Evolutionary conservation across 2,888 invertebrate species (phyloP).

Genomic region (Notodonta dromedarius): DNA sequence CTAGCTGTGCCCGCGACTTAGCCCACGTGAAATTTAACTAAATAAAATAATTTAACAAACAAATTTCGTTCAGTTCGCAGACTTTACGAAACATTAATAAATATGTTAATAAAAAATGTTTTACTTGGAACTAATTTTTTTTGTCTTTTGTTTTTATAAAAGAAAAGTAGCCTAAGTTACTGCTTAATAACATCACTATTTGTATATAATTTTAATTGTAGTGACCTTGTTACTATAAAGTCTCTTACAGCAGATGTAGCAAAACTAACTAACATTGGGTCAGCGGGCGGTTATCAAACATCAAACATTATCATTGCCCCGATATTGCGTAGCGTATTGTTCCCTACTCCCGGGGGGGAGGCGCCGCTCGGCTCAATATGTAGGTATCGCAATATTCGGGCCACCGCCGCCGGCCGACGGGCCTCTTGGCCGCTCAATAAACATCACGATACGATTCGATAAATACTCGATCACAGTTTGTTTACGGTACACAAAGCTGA

Average conservation of each 20-base stretch:
- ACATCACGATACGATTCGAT: neutral
- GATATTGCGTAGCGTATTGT: neutral
- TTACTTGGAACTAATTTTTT: no score
- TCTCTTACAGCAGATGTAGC: slow-evolving; percentile 1
- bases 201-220: no score
- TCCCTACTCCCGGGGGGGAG: neutral
- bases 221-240: no score
- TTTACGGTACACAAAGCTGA: neutral
- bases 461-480: neutral
- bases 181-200: no score
- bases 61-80: no score
- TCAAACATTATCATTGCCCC: neutral
- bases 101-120: no score
- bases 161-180: no score
- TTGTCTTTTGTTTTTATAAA: no score
- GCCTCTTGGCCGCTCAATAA: neutral
- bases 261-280: neutral
- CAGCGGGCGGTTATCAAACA: neutral
- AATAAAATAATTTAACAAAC: no score
- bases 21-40: no score
- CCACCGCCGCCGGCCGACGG: neutral
- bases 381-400: slow-evolving; percentile 2
- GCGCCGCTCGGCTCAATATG: neutral
- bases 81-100: no score
- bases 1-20: no score